phyloP scores from a whole-genome alignment of 2,797 vertebrate species.

The Cynopterus sphinx region DNA sequence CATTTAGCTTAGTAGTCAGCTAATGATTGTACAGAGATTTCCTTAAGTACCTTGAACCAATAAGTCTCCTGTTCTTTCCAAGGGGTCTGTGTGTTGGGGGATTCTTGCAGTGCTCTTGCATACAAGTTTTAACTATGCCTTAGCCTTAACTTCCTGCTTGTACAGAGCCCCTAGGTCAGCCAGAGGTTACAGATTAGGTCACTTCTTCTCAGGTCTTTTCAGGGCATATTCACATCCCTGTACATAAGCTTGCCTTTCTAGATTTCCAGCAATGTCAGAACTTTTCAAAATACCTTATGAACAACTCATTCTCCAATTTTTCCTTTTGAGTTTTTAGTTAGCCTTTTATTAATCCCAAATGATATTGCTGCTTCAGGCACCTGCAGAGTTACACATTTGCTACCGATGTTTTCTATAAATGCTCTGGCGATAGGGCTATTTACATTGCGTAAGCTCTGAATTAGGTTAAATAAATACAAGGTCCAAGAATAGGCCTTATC shows the following conservation, averaged over 20 bases:
- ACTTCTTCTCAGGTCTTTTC: background rate
- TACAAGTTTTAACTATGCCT: background rate
- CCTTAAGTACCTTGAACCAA: background rate
- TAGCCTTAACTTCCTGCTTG: background rate
- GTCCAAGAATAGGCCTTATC: background rate
- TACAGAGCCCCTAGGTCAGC: background rate
- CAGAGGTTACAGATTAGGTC: background rate
- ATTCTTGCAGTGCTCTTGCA: background rate
- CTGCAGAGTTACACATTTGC: background rate
- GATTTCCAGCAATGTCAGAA: background rate
- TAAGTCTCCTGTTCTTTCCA: background rate
- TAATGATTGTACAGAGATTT: background rate
- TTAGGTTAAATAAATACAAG: background rate
- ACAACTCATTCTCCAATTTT: background rate
- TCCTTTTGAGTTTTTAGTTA: background rate
- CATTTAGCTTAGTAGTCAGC: background rate
- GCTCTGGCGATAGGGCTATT: background rate
- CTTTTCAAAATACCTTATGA: background rate
- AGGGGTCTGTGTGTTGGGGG: background rate
- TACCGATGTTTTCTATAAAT: background rate
- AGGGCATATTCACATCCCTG: background rate
- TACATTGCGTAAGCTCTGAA: background rate
- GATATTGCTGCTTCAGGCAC: background rate
- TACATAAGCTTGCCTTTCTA: background rate
- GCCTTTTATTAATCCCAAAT: background rate